Base-by-base conservation (phyloP, 2,888 invertebrate species). In the Agrotis puta region DNA sequence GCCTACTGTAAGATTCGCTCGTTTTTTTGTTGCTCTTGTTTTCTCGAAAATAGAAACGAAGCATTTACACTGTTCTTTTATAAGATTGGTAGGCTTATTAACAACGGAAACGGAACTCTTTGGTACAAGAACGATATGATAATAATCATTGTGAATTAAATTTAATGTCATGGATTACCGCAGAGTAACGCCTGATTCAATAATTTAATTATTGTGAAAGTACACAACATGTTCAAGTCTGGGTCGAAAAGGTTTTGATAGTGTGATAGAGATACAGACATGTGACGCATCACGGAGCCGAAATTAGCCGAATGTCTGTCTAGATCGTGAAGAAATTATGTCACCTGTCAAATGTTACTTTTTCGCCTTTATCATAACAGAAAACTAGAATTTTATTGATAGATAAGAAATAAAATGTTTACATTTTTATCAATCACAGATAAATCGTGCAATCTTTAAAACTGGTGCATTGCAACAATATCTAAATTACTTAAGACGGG, bases 401-500 rank as follows among this genome's bases (percentile, higher is more conserved):
- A 9, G 2, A 51, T 18, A 7, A 6, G 2, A 0, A 63, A 39
- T 14, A 0, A 20, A 24, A 47, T 64, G 18, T 67, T 66, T 50
- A 24, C 24, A 53, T 53, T 63, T 50, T 24, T 22, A 22, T 11
- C 13, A 33, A 50, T 27, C 1, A 20, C 9, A 33, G 13, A 14
- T 51, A 56, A 18, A 64, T 22, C 1, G 61, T 43, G 16, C n/a
- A 51, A 50, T 47, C 4, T 43, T 56, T 1, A 63, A 56, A 61
- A 59, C n/a, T 61, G 64, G 67, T 70, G 81, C 83, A 80, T 81
- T 81, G 70, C 73, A 61, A 56, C 54, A n/a, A 11, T 39, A 39
- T 39, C 39, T n/a, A n/a, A n/a, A n/a, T n/a, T n/a, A n/a, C n/a
- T n/a, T n/a, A n/a, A n/a, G n/a, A n/a, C n/a, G n/a, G n/a, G n/a